Evolutionary conservation across 2,888 invertebrate species (phyloP), one percentile per base, ranked within the genome.

Genomic region (Orthonychiurus folsomi): DNA sequence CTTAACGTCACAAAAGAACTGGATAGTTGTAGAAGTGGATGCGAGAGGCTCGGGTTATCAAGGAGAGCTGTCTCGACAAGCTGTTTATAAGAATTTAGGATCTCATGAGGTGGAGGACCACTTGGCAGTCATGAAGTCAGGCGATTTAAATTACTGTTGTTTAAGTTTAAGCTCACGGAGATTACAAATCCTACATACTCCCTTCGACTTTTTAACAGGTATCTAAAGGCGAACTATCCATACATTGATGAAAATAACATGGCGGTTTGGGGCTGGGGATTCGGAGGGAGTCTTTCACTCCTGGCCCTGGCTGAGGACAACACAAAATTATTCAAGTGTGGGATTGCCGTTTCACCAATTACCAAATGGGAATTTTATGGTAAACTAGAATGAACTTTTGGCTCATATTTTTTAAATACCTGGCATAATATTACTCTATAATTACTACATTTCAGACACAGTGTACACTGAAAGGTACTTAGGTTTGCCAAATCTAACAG

Each of bases 391-490:
- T n/a, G n/a, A n/a, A n/a, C n/a, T n/a, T n/a, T n/a, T n/a, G n/a
- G n/a, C n/a, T 37, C 37, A 9, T 5, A 9, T 9, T 15, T 37
- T 37, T 37, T 37, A 37, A 9, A 9, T 37, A 9, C 15, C 5
- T 37, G 37, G 37, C 5, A n/a, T n/a, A n/a, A n/a, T n/a, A n/a
- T n/a, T n/a, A n/a, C n/a, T n/a, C n/a, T n/a, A n/a, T n/a, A n/a
- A n/a, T n/a, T n/a, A 37, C 37, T n/a, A n/a, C 28, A 26, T 61
- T 78, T 27, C 76, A 90, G 89, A 89, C 78, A 89, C 94, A 3
- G 89, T 86, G 73, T 94, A 90, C 80, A 88, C 93, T 65, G 94
- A 95, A 79, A 83, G 92, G 50, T 92, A 90, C 78, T 85, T 91
- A 81, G 91, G 92, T 0, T 75, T 79, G n/a, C 80, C 81, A 2